Percentiles rank a stretch among this genome's conserved stretches.
phyloP scores from a whole-genome alignment of 1,140 invertebrate species.

The Polypedilum pembai region DNA sequence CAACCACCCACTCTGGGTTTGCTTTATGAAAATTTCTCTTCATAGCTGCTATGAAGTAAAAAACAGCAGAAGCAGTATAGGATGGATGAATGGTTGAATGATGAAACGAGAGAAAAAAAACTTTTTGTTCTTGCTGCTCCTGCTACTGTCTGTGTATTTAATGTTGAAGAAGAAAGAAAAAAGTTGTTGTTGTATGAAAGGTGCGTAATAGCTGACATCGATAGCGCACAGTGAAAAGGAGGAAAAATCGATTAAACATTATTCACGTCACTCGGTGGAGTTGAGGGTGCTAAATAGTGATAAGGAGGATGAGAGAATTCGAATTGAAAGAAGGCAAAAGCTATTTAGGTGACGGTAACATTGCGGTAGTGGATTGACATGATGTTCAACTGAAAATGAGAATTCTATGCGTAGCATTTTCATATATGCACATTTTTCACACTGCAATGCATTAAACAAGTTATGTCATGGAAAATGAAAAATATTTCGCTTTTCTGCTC shows the following conservation, averaged over 20 bases:
- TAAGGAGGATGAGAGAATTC: neutral
- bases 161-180: neutral
- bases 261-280: neutral
- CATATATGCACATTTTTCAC: no score
- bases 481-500: no score
- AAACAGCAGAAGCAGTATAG: neutral
- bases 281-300: constrained; percentile 4
- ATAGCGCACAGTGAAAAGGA: constrained; percentile 22
- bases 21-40: neutral
- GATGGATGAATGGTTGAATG: constrained; percentile 16
- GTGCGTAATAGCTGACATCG: constrained; percentile 25
- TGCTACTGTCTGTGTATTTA: neutral
- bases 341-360: constrained; percentile 16
- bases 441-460: no score
- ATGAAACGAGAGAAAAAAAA: neutral
- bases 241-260: constrained; percentile 28
- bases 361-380: neutral
- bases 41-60: constrained; percentile 3
- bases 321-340: neutral
- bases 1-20: neutral
- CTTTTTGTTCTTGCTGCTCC: neutral
- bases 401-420: no score
- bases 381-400: no score
- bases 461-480: no score
- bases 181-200: constrained; percentile 3